Evolutionary conservation across 1,140 invertebrate species (phyloP).

Genomic region (Geopemphigus sp.): DNA sequence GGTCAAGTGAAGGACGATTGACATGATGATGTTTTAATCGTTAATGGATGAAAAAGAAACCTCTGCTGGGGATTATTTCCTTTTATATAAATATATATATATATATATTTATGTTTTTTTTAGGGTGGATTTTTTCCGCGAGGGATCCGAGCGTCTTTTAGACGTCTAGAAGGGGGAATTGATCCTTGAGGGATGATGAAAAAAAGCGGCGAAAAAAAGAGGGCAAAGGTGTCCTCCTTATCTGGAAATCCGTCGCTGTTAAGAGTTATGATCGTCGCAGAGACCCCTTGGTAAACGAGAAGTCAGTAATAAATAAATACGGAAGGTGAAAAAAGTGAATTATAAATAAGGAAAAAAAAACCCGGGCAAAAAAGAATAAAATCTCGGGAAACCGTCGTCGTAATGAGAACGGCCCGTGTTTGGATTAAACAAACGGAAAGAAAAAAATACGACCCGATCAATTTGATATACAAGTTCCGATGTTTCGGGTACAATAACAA

Average conservation of each 20-base stretch:
- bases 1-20: constrained; percentile 45
- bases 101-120: constrained; percentile 44
- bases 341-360: constrained; percentile 24
- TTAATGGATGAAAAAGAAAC: constrained; percentile 47
- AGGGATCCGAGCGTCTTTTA: constrained; percentile 43
- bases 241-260: constrained; percentile 48
- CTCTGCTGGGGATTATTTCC: constrained; percentile 42
- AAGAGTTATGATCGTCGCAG: constrained; percentile 46
- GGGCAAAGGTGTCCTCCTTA: constrained; percentile 44
- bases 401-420: neutral
- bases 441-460: neutral
- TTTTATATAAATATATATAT: constrained; percentile 15
- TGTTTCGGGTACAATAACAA: too few species aligned
- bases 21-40: constrained; percentile 49
- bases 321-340: constrained; percentile 46
- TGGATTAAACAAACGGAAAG: neutral
- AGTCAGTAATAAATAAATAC: constrained; percentile 47
- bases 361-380: neutral
- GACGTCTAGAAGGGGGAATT: constrained; percentile 46
- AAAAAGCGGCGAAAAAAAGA: constrained; percentile 42
- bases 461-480: too few species aligned
- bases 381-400: neutral
- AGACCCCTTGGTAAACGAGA: constrained; percentile 45
- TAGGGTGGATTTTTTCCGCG: constrained; percentile 33
- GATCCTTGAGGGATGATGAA: constrained; percentile 43